phyloP scores from a whole-genome alignment of 1,140 invertebrate species.

The Scaptomyza pallida region DNA sequence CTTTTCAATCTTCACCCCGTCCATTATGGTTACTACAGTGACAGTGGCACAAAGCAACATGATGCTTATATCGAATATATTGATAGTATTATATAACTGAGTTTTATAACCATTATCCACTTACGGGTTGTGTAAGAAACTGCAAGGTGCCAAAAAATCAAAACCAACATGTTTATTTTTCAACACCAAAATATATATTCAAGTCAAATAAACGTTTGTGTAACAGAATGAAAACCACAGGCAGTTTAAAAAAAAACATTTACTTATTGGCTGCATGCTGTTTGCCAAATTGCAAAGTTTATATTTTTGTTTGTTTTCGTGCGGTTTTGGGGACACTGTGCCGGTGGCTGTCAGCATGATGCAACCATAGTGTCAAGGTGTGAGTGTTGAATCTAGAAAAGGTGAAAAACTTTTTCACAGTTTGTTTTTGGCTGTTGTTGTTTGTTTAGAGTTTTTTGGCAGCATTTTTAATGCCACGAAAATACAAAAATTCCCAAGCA shows the following conservation, averaged over 20 bases:
- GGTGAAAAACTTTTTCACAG: conserved; percentile 25
- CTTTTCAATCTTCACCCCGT: conserved; percentile 25
- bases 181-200: background rate
- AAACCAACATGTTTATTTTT: background rate
- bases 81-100: background rate
- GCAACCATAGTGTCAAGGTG: conserved; percentile 10
- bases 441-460: conserved; percentile 15
- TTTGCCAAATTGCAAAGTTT: conserved; percentile 58
- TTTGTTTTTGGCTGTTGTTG: conserved; percentile 9
- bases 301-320: conserved; percentile 45
- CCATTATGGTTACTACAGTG: background rate
- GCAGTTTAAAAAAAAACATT: background rate
- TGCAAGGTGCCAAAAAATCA: too few species aligned
- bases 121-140: background rate
- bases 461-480: conserved; percentile 3
- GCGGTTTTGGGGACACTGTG: background rate
- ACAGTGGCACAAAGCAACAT: background rate
- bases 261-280: conserved; percentile 1
- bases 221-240: background rate
- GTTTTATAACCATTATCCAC: background rate
- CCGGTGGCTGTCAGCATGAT: conserved; percentile 22
- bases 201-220: background rate
- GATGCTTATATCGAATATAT: background rate
- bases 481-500: conserved; percentile 1
- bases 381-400: conserved; percentile 18